These are phyloP conservation scores for Zosterops lateralis DNA, from an alignment of 2,113 vertebrate genomes.

Conservation along the genomic window DNA sequence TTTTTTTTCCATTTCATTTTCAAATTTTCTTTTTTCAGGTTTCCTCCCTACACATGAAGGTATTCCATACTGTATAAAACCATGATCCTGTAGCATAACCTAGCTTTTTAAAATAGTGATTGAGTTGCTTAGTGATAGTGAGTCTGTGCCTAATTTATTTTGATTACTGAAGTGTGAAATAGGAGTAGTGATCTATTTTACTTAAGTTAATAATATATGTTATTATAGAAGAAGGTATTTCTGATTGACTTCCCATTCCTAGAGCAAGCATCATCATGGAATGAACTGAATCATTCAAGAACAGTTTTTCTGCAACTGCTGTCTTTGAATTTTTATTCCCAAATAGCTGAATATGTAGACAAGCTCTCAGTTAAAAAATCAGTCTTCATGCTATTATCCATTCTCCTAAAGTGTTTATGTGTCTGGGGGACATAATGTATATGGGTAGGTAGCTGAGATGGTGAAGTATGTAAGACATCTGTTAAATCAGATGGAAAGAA, in stretches of 20 bases:
- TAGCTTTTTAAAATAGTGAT: neutral
- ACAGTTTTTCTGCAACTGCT: neutral
- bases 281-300: neutral
- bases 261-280: neutral
- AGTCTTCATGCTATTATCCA: neutral
- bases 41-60: neutral
- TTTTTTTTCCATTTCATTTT: neutral
- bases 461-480: slow-evolving; percentile 16
- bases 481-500: slow-evolving; percentile 40
- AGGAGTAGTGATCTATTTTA: neutral
- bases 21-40: neutral
- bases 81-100: neutral
- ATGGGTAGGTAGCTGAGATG: neutral
- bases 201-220: neutral
- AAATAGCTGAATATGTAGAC: neutral
- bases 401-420: slow-evolving; percentile 35
- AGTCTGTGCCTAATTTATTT: neutral
- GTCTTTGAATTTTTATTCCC: slow-evolving; percentile 39
- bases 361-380: slow-evolving; percentile 16
- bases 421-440: neutral
- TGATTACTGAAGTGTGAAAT: neutral
- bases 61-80: neutral
- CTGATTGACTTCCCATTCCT: neutral
- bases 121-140: neutral
- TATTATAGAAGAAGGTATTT: neutral